A percentile compares a stretch with the other conserved stretches of the same genome.
Conservation (phyloP, 2,113 vertebrate species). For the Tor tambroides region DNA sequence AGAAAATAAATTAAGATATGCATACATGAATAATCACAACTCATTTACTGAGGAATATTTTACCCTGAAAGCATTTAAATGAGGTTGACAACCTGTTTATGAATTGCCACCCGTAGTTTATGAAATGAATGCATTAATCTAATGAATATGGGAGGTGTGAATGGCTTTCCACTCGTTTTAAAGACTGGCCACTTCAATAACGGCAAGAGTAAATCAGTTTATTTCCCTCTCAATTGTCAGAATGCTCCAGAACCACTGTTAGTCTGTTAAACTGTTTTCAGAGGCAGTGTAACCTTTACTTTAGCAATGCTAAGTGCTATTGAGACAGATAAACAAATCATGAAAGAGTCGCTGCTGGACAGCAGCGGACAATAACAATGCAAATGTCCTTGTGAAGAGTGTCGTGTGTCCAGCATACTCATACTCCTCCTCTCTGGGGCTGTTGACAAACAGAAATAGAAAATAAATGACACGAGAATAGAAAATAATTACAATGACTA, state of each 20-base stretch:
- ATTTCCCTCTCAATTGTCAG: background rate
- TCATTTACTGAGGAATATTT: slow-evolving; percentile 56
- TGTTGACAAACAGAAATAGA: background rate
- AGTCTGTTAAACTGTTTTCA: slow-evolving; percentile 62
- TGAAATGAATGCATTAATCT: slow-evolving; percentile 63
- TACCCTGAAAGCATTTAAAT: slow-evolving; percentile 63
- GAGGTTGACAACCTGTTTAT: slow-evolving; percentile 58
- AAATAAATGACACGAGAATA: too few species aligned
- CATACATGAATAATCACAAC: slow-evolving; percentile 61
- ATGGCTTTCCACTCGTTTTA: slow-evolving; percentile 49
- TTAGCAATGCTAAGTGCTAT: too few species aligned
- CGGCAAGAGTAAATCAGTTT: slow-evolving; percentile 45
- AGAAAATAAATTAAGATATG: slow-evolving; percentile 64
- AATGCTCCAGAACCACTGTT: slow-evolving; percentile 44
- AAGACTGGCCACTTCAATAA: slow-evolving; percentile 28
- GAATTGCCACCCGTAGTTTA: slow-evolving; percentile 58
- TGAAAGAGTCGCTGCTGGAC: slow-evolving; percentile 47
- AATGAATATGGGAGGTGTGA: slow-evolving; percentile 47
- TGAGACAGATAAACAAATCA: slow-evolving; percentile 62
- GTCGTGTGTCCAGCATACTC: background rate
- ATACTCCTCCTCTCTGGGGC: background rate
- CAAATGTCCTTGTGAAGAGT: slow-evolving; percentile 46
- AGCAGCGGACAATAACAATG: slow-evolving; percentile 51
- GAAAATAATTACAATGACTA: too few species aligned
- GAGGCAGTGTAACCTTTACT: slow-evolving; percentile 66